Conservation (phyloP, 2,113 vertebrate genomes). For the Crotophaga sulcirostris region DNA sequence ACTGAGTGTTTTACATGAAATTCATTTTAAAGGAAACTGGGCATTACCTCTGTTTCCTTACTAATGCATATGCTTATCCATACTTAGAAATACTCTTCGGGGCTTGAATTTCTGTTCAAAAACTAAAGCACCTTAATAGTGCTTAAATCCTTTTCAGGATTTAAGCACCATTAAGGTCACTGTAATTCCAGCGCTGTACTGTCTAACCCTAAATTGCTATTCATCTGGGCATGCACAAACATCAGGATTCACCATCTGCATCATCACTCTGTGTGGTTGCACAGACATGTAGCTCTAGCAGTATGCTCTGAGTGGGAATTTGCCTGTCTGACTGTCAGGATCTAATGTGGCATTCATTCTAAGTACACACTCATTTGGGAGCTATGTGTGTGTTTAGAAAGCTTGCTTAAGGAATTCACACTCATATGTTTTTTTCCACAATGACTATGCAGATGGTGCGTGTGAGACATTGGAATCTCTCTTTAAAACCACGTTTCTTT, state of each 20-base stretch:
- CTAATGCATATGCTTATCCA: neutral
- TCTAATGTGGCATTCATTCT: neutral
- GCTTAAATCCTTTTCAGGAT: neutral
- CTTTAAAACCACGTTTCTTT: neutral
- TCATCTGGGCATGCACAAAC: neutral
- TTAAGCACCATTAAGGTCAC: neutral
- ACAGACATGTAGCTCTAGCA: neutral
- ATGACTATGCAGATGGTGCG: neutral
- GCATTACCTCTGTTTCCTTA: constrained; percentile 11
- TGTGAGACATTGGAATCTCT: neutral
- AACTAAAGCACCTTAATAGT: neutral
- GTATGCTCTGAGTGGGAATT: neutral
- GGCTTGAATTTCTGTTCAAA: neutral
- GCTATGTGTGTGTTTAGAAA: neutral
- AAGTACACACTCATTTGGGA: neutral
- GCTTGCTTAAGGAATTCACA: neutral
- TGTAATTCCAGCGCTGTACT: neutral
- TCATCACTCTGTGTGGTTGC: neutral
- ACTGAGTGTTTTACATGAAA: constrained; percentile 7
- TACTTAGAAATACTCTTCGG: neutral
- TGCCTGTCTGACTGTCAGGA: neutral
- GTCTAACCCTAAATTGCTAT: neutral
- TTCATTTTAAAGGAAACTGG: constrained; percentile 33
- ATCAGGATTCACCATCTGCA: neutral
- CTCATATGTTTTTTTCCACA: neutral